Percentiles rank a stretch among this genome's conserved stretches.
These are phyloP conservation scores for Epinotia brunnichana DNA, from an alignment of 2,888 invertebrate species.

Conservation along the genomic window DNA sequence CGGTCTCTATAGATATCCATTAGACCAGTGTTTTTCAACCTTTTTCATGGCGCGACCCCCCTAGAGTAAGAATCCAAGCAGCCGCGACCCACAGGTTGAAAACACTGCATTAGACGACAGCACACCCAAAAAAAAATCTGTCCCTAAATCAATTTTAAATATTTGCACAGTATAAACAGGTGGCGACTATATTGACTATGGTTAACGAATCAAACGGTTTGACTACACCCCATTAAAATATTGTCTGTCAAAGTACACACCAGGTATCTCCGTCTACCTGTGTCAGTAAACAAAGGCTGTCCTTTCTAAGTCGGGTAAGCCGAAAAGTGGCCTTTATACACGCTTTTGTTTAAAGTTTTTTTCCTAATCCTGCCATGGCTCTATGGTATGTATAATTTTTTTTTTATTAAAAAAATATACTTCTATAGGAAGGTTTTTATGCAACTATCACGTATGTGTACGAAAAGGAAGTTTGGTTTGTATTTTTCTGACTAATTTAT, in stretches of 20 bases:
- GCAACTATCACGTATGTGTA: too few relatives aligned
- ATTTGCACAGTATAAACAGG: background rate
- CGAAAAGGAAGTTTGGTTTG: too few relatives aligned
- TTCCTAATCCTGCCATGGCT: background rate
- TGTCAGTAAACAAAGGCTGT: conserved; percentile 2
- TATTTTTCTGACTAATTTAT: too few relatives aligned
- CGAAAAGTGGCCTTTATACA: conserved; percentile 1
- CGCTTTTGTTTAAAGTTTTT: conserved; percentile 8
- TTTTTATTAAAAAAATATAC: too few relatives aligned
- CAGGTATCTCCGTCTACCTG: conserved; percentile 16
- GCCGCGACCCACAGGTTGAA: too few relatives aligned
- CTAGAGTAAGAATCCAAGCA: too few relatives aligned
- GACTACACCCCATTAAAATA: background rate
- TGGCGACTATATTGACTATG: conserved; percentile 1
- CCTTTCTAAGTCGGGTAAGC: background rate
- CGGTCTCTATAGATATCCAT: background rate
- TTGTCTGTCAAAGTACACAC: conserved; percentile 2
- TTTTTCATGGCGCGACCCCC: too few relatives aligned
- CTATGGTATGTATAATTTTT: too few relatives aligned
- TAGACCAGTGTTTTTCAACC: too few relatives aligned
- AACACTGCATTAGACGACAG: background rate
- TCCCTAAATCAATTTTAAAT: background rate
- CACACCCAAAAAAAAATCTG: background rate
- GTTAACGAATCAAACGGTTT: background rate
- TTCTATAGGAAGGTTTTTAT: too few relatives aligned